phyloP scores from a whole-genome alignment of 2,888 invertebrate species.

The Tetragonisca angustula region DNA sequence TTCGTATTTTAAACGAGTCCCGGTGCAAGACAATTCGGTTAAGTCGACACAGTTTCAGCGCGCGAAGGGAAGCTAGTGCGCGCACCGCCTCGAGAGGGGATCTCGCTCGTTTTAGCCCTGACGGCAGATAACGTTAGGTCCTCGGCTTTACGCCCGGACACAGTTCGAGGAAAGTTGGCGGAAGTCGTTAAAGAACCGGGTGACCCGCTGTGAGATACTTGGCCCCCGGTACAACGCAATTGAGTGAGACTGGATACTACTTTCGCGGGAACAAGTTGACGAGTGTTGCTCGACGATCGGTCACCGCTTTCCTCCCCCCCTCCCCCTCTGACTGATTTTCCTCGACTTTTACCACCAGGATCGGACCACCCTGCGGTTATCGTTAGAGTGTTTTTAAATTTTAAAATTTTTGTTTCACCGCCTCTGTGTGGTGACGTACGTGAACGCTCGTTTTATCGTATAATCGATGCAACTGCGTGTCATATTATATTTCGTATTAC shows the following conservation, averaged over 20 bases:
- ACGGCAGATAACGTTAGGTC: slow-evolving; percentile 29
- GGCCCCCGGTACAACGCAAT: slow-evolving; percentile 23
- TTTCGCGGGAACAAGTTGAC: slow-evolving; percentile 24
- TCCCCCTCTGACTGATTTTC: neutral
- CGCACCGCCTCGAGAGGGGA: neutral
- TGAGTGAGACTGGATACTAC: slow-evolving; percentile 11
- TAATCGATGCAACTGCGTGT: neutral
- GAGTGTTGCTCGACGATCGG: neutral
- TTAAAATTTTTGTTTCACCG: no score
- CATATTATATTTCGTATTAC: neutral
- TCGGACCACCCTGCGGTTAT: no score
- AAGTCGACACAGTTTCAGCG: slow-evolving; percentile 30
- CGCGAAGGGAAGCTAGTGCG: neutral
- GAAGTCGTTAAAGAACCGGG: slow-evolving; percentile 65
- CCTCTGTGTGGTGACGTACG: no score
- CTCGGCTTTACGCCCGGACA: slow-evolving; percentile 32
- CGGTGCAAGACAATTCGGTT: slow-evolving; percentile 12
- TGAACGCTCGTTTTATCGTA: neutral
- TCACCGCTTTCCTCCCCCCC: neutral
- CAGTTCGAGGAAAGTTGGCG: slow-evolving; percentile 50
- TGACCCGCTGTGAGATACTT: slow-evolving; percentile 58
- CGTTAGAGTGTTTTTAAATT: neutral
- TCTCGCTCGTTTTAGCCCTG: slow-evolving; percentile 23
- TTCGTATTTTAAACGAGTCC: slow-evolving; percentile 24
- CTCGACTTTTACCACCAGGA: no score